Evolutionary conservation across 2,888 invertebrate species (phyloP).

Genomic region (Drosophila acutilabella): DNA sequence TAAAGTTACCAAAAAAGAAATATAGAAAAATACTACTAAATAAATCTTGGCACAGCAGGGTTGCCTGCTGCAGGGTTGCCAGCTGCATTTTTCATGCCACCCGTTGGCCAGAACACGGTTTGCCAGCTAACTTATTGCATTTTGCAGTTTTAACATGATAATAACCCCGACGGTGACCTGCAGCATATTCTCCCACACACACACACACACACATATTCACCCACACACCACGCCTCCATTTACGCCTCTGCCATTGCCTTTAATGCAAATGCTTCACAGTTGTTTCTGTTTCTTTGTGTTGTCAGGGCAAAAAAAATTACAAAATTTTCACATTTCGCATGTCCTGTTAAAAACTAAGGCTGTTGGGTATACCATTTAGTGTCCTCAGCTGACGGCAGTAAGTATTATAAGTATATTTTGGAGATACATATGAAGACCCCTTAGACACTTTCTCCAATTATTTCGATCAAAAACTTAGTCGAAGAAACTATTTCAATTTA

Average conservation of each 20-base stretch:
- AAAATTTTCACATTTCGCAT: slow-evolving; percentile 13
- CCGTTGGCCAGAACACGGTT: slow-evolving; percentile 56
- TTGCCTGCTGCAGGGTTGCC: neutral
- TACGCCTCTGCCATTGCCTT: slow-evolving; percentile 49
- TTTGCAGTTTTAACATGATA: slow-evolving; percentile 71
- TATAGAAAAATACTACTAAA: slow-evolving; percentile 48
- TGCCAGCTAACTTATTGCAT: slow-evolving; percentile 70
- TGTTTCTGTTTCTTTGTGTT: slow-evolving; percentile 36
- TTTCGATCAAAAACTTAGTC: too few relatives aligned
- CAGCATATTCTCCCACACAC: slow-evolving; percentile 11
- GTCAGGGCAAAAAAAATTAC: slow-evolving; percentile 16
- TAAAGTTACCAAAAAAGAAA: slow-evolving; percentile 20
- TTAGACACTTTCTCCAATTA: too few relatives aligned
- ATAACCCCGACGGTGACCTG: slow-evolving; percentile 59
- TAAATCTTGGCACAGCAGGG: slow-evolving; percentile 70
- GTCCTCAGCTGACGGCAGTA: neutral
- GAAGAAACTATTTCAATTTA: too few relatives aligned
- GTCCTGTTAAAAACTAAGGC: neutral
- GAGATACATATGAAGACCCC: too few relatives aligned
- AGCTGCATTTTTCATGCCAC: slow-evolving; percentile 13
- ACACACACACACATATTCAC: slow-evolving; percentile 2
- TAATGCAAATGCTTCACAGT: slow-evolving; percentile 50
- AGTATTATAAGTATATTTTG: too few relatives aligned
- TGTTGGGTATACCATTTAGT: neutral
- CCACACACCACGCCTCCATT: slow-evolving; percentile 16